Evolutionary conservation across 2,888 invertebrate genomes (phyloP).

Genomic region (Rhamnusium bicolor): DNA sequence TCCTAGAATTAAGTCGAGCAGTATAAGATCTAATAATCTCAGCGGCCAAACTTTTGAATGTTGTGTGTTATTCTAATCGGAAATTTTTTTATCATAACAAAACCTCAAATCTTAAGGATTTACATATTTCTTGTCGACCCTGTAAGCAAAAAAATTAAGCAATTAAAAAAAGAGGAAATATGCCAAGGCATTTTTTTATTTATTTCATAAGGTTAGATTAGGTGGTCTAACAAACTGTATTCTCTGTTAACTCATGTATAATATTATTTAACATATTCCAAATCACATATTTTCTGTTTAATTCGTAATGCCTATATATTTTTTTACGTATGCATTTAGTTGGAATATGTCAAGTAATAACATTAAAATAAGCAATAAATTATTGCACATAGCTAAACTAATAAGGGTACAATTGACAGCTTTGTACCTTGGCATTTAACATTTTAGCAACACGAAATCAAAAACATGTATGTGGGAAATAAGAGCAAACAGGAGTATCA

Average conservation of each 20-base stretch:
- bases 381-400: not conserved
- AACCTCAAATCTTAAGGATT: too few relatives aligned
- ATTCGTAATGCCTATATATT: not conserved
- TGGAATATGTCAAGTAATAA: conserved; percentile 2
- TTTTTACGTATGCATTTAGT: conserved; percentile 9
- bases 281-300: conserved; percentile 1
- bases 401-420: not conserved
- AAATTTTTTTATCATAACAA: too few relatives aligned
- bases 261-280: conserved; percentile 7
- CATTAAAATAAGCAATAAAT: conserved; percentile 12
- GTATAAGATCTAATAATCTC: too few relatives aligned
- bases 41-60: too few relatives aligned
- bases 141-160: too few relatives aligned
- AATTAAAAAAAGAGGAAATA: too few relatives aligned
- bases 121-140: too few relatives aligned
- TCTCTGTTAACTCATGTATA: not conserved
- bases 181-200: not conserved
- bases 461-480: too few relatives aligned
- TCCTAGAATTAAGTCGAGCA: not conserved
- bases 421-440: not conserved
- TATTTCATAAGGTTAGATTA: not conserved
- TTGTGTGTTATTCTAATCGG: too few relatives aligned
- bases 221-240: conserved; percentile 2
- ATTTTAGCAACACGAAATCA: too few relatives aligned
- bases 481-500: too few relatives aligned